Percentiles rank a stretch among this genome's conserved stretches.
These are phyloP conservation scores for Anarrhichthys ocellatus DNA, from an alignment of 2,113 vertebrate species.

Conservation along the genomic window DNA sequence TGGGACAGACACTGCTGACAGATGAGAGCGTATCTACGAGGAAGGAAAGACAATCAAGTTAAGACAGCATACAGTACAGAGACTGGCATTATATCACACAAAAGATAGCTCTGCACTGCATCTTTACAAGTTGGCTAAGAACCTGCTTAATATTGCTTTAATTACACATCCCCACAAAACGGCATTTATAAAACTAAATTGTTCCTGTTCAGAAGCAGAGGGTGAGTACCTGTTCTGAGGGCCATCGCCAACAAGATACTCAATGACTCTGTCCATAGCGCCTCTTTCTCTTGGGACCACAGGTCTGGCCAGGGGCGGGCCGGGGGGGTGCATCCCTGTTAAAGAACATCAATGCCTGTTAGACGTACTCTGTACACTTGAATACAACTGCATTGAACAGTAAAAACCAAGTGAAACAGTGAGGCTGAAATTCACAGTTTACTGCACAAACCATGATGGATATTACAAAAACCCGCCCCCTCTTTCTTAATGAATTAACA, in stretches of 20 bases:
- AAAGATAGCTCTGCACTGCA: not conserved
- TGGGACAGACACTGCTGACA: slow-evolving; percentile 99
- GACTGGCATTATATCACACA: not conserved
- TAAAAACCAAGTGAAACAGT: slow-evolving; percentile 17
- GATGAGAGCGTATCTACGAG: slow-evolving; percentile 94
- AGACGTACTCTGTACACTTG: slow-evolving; percentile 27
- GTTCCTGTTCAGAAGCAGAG: not conserved
- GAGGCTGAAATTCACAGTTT: slow-evolving; percentile 44
- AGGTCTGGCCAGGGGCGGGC: slow-evolving; percentile 94
- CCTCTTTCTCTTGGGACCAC: slow-evolving; percentile 94
- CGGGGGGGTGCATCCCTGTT: slow-evolving; percentile 95
- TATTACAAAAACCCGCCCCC: slow-evolving; percentile 63
- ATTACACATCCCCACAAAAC: not conserved
- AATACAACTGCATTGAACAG: slow-evolving; percentile 48
- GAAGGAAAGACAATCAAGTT: slow-evolving; percentile 60
- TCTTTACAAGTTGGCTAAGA: not conserved
- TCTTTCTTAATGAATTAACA: slow-evolving; percentile 81
- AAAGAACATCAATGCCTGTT: slow-evolving; percentile 46
- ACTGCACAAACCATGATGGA: slow-evolving; percentile 66
- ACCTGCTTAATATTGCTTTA: not conserved
- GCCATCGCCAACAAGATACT: slow-evolving; percentile 97
- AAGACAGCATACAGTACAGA: slow-evolving; percentile 17
- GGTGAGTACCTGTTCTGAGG: slow-evolving; percentile 92
- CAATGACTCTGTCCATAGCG: slow-evolving; percentile 93
- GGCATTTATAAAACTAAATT: not conserved